Percentiles rank a stretch among this genome's conserved stretches.
phyloP scores from a whole-genome alignment of 2,113 vertebrate species.

The Pholis gunnellus region DNA sequence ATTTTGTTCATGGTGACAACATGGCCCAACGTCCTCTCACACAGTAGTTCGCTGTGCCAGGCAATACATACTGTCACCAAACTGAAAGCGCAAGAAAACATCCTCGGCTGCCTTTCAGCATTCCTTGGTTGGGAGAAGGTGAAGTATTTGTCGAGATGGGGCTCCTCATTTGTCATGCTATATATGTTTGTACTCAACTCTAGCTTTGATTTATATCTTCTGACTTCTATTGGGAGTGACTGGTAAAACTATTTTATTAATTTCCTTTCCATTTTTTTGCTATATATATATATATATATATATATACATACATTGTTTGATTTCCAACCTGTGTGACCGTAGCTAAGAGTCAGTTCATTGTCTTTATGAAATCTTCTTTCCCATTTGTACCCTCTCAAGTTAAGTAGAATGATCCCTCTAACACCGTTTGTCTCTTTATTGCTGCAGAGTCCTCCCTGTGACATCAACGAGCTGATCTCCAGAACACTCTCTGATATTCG shows the following conservation, averaged over 20 bases:
- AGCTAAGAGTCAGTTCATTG: background rate
- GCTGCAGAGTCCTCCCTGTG: conserved; percentile 86
- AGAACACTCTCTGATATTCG: conserved; percentile 87
- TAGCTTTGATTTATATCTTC: background rate
- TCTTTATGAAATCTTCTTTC: conserved; percentile 7
- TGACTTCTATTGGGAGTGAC: background rate
- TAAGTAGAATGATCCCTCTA: background rate
- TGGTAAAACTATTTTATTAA: background rate
- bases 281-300: too few relatives aligned
- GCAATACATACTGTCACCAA: conserved; percentile 90
- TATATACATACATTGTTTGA: background rate
- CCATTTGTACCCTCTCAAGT: background rate
- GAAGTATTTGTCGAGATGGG: conserved; percentile 34
- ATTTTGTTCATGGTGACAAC: conserved; percentile 90
- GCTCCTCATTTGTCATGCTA: background rate
- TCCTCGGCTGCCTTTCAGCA: conserved; percentile 83
- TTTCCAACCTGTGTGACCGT: background rate
- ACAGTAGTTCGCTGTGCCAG: conserved; percentile 83
- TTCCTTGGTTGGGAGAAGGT: conserved; percentile 95
- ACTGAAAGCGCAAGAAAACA: conserved; percentile 82
- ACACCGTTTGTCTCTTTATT: conserved; percentile 10
- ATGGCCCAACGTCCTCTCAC: conserved; percentile 89
- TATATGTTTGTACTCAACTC: background rate
- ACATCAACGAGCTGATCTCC: conserved; percentile 86
- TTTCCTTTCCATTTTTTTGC: background rate